Evolutionary conservation across 2,797 vertebrate genomes (phyloP).

Genomic region (Sphenodon punctatus): DNA sequence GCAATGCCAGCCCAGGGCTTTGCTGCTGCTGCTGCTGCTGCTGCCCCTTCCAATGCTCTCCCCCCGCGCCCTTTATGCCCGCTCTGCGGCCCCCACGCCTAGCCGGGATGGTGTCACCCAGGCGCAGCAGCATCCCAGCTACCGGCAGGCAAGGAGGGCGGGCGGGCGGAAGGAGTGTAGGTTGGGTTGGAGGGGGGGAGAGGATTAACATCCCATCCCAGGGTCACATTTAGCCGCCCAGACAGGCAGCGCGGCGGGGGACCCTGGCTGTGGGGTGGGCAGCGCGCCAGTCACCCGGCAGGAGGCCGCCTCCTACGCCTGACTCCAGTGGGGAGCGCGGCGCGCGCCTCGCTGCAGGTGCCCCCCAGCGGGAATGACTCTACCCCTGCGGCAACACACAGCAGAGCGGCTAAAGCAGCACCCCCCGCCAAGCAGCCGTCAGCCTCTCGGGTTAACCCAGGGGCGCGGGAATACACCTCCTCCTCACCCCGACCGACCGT

Average conservation of each 20-base stretch:
- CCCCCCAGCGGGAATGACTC: too few species aligned
- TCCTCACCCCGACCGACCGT: background rate
- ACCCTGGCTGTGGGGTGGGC: background rate
- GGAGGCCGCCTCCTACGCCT: too few species aligned
- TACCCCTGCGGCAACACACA: too few species aligned
- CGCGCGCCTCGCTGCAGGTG: too few species aligned
- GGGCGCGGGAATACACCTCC: background rate
- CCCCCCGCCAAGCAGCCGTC: background rate
- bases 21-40: background rate
- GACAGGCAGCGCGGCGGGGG: too few species aligned
- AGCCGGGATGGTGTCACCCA: background rate
- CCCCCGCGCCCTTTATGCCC: background rate
- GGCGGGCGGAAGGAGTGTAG: too few species aligned
- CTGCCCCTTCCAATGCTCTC: slow-evolving; percentile 1
- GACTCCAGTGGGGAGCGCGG: too few species aligned
- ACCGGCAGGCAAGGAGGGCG: background rate
- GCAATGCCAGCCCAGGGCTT: too few species aligned
- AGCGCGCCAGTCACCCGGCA: too few species aligned
- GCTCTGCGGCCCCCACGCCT: background rate
- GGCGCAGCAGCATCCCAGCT: background rate
- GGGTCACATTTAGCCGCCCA: background rate
- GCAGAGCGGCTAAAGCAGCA: background rate
- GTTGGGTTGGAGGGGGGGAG: too few species aligned
- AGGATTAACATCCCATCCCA: background rate
- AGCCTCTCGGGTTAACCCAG: background rate